Evolutionary conservation across 2,888 invertebrate species (phyloP).

Genomic region (Caradrina clavipalpis): DNA sequence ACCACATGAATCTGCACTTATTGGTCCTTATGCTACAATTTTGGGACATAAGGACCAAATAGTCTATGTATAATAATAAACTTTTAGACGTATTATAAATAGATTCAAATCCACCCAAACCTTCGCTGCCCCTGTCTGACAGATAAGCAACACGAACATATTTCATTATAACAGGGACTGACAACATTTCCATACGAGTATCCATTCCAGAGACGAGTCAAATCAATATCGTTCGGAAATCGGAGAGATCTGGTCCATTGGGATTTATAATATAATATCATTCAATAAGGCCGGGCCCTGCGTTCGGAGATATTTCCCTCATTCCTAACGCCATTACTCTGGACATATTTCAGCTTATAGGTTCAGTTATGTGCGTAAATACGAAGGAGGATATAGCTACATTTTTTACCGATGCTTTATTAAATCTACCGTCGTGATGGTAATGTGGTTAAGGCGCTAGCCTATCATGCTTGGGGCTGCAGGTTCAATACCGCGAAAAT

Average conservation of each 20-base stretch:
- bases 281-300: slow-evolving; percentile 55
- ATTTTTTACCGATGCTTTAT: not conserved
- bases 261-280: slow-evolving; percentile 68
- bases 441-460: too few species aligned
- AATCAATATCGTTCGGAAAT: slow-evolving; percentile 63
- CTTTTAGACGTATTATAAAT: slow-evolving; percentile 30
- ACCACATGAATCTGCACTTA: slow-evolving; percentile 1
- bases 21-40: not conserved
- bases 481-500: too few species aligned
- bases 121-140: slow-evolving; percentile 11
- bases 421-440: not conserved
- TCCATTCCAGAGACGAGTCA: slow-evolving; percentile 42
- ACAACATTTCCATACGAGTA: slow-evolving; percentile 54
- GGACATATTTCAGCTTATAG: slow-evolving; percentile 33
- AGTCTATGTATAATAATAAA: slow-evolving; percentile 28
- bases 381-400: not conserved
- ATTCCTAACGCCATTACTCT: slow-evolving; percentile 44
- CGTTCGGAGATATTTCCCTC: slow-evolving; percentile 54
- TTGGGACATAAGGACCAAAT: slow-evolving; percentile 1
- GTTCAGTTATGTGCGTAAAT: slow-evolving; percentile 32
- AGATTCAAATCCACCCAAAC: slow-evolving; percentile 26
- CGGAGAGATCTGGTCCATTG: slow-evolving; percentile 57
- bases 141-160: slow-evolving; percentile 56
- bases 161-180: slow-evolving; percentile 53
- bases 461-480: too few species aligned